These are phyloP conservation scores for Sinohyriopsis cumingii DNA, from an alignment of 2,888 invertebrate genomes.

Conservation along the genomic window DNA sequence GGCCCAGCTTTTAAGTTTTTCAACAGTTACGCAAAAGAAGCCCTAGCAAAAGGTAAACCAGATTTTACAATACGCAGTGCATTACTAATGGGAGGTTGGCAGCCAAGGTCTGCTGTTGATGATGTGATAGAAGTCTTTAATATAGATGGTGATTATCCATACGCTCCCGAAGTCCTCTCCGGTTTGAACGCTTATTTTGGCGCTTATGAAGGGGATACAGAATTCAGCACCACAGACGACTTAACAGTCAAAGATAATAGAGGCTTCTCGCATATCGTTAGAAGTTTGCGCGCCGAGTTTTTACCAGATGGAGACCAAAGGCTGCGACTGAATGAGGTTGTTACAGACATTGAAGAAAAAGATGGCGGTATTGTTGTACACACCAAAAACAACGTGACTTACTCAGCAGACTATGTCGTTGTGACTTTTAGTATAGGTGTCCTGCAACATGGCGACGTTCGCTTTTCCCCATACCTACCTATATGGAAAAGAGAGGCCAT, in stretches of 20 bases:
- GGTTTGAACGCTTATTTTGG: neutral
- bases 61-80: constrained; percentile 15
- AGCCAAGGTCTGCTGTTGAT: constrained; percentile 10
- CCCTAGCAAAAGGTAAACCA: neutral
- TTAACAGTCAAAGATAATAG: neutral
- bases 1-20: neutral
- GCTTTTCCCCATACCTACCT: neutral
- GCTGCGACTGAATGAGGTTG: neutral
- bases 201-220: no score
- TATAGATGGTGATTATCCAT: constrained; percentile 4
- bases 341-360: neutral
- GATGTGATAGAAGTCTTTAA: constrained; percentile 17
- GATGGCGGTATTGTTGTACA: neutral
- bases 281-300: neutral
- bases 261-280: neutral
- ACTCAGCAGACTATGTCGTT: neutral
- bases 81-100: constrained; percentile 14
- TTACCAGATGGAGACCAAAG: neutral
- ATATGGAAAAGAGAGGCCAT: constrained; percentile 4
- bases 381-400: neutral
- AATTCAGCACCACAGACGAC: neutral
- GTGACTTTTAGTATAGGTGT: constrained; percentile 5
- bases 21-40: neutral
- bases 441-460: neutral
- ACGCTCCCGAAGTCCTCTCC: neutral